Conservation (phyloP, 2,888 invertebrate species). For the Orchestes rusci region DNA sequence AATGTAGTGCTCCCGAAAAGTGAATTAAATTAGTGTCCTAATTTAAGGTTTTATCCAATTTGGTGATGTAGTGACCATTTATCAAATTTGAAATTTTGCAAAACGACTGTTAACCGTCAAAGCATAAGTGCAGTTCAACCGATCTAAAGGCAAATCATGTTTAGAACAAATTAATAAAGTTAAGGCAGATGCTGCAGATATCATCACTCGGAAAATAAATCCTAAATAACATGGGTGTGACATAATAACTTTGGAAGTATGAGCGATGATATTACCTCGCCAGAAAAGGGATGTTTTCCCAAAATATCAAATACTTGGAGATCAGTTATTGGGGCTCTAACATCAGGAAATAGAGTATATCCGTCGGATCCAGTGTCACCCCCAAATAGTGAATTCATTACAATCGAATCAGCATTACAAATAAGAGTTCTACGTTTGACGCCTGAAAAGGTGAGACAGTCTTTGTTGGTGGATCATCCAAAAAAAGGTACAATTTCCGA, state of each 20-base stretch:
- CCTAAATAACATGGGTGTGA: slow-evolving; percentile 35
- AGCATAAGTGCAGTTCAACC: too few species aligned
- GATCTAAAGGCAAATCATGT: too few species aligned
- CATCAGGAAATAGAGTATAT: slow-evolving; percentile 36
- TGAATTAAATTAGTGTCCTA: too few species aligned
- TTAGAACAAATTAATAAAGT: too few species aligned
- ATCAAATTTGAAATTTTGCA: too few species aligned
- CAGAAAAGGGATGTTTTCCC: slow-evolving; percentile 30
- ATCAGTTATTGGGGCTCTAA: slow-evolving; percentile 29
- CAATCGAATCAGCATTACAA: slow-evolving; percentile 36
- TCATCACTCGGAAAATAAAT: too few species aligned
- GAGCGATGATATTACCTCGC: slow-evolving; percentile 26
- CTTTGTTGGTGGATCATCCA: slow-evolving; percentile 24
- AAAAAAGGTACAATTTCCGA: slow-evolving; percentile 41
- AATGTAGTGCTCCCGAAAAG: too few species aligned
- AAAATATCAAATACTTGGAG: slow-evolving; percentile 33
- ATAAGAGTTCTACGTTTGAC: slow-evolving; percentile 39
- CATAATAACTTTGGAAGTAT: slow-evolving; percentile 29
- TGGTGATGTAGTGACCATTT: too few species aligned
- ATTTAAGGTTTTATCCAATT: too few species aligned
- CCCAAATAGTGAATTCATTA: slow-evolving; percentile 39
- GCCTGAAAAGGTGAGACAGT: slow-evolving; percentile 32
- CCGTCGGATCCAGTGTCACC: slow-evolving; percentile 37
- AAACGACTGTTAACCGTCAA: too few species aligned
- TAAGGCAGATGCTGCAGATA: too few species aligned